Conservation (phyloP, 2,113 vertebrate species). For the Anser cygnoides region DNA sequence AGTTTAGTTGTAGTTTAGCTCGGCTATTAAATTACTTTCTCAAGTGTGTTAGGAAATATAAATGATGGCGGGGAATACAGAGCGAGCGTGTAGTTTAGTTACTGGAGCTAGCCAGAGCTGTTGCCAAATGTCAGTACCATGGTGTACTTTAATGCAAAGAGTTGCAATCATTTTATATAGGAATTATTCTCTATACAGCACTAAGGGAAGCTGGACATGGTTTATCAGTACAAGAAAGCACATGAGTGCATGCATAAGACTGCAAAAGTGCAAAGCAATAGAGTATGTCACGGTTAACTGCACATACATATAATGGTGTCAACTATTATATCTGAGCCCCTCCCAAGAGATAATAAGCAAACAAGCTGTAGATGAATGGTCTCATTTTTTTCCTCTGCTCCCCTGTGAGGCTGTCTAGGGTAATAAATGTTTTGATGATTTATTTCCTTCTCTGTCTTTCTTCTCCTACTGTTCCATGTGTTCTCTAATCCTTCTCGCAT, state of each 20-base stretch:
- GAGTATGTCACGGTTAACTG: conserved; percentile 30
- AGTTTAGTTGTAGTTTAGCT: neutral
- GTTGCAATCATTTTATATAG: neutral
- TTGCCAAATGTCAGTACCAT: conserved; percentile 2
- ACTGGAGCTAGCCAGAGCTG: neutral
- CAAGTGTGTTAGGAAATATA: conserved; percentile 19
- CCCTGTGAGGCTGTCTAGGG: neutral
- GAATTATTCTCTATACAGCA: neutral
- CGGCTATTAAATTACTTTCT: conserved; percentile 26
- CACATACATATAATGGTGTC: conserved; percentile 19
- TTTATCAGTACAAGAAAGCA: neutral
- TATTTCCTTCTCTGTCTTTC: conserved; percentile 16
- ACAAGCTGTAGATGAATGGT: neutral
- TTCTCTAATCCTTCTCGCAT: neutral
- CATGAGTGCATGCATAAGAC: neutral
- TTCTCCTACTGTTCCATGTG: neutral
- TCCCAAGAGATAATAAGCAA: conserved; percentile 54
- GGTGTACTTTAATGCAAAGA: neutral
- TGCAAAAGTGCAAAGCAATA: neutral
- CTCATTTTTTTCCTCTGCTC: neutral
- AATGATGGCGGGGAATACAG: neutral
- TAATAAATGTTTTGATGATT: conserved; percentile 56
- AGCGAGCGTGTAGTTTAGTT: neutral
- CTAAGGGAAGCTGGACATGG: neutral
- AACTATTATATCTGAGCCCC: conserved; percentile 13